These are phyloP conservation scores for Hydrozoanthus tunicans DNA, from an alignment of 64 coral and sea anemone species.

Conservation along the genomic window DNA sequence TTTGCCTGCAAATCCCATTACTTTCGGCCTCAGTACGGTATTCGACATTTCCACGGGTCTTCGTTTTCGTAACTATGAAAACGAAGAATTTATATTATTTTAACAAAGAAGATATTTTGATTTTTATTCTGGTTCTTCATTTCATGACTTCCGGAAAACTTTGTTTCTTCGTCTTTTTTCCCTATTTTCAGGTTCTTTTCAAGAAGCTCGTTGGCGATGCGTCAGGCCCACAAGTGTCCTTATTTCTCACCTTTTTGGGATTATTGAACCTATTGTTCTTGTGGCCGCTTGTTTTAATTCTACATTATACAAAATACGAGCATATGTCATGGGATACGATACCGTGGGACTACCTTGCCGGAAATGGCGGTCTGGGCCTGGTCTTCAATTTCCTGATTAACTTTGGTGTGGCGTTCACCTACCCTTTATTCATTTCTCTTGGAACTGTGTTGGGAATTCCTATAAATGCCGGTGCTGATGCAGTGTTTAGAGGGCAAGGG, in stretches of 20 bases:
- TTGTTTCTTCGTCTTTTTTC: neutral
- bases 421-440: constrained; percentile 66
- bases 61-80: no score
- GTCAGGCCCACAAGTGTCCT: constrained; percentile 29
- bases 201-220: constrained; percentile 59
- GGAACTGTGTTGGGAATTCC: constrained; percentile 67
- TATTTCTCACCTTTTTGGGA: constrained; percentile 57
- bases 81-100: no score
- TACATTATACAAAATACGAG: constrained; percentile 59
- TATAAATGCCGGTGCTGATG: constrained; percentile 53
- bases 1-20: no score
- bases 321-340: constrained; percentile 57
- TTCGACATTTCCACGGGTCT: no score
- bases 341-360: constrained; percentile 59
- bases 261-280: constrained; percentile 47
- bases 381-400: constrained; percentile 66
- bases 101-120: no score
- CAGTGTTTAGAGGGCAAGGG: constrained; percentile 30
- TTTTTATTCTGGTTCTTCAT: neutral
- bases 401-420: constrained; percentile 60
- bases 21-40: no score
- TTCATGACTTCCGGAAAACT: neutral
- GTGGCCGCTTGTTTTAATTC: constrained; percentile 50
- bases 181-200: constrained; percentile 41
- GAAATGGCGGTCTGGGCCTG: constrained; percentile 35